A percentile compares a stretch with the other conserved stretches of the same genome.
phyloP scores from a whole-genome alignment of 2,797 vertebrate species.

The Characodon lateralis region DNA sequence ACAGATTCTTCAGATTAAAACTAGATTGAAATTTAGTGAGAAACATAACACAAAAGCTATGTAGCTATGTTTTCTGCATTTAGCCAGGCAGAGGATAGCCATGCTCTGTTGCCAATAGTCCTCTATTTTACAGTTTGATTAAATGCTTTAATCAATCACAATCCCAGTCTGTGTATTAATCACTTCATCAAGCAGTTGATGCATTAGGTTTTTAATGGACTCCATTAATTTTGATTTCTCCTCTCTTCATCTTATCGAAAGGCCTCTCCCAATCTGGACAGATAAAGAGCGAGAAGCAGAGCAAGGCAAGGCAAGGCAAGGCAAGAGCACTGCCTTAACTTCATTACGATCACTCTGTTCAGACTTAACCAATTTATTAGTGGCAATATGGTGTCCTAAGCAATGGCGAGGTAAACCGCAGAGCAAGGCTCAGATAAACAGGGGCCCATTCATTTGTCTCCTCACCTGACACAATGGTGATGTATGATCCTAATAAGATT shows the following conservation, averaged over 20 bases:
- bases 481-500: slow-evolving; percentile 97
- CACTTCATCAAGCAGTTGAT: slow-evolving; percentile 99
- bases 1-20: slow-evolving; percentile 20
- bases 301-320: no score
- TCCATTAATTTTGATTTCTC: slow-evolving; percentile 99
- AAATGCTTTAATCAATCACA: slow-evolving; percentile 99
- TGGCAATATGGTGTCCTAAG: slow-evolving; percentile 82
- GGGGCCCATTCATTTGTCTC: slow-evolving; percentile 94
- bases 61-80: slow-evolving; percentile 44
- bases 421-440: slow-evolving; percentile 97
- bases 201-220: slow-evolving; percentile 99
- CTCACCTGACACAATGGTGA: slow-evolving; percentile 93
- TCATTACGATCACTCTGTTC: slow-evolving; percentile 89
- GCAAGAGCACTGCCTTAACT: slow-evolving; percentile 81
- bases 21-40: slow-evolving; percentile 26
- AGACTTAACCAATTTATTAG: slow-evolving; percentile 97
- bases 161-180: slow-evolving; percentile 98
- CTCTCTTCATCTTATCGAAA: slow-evolving; percentile 96
- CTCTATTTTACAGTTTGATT: slow-evolving; percentile 93
- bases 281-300: slow-evolving; percentile 88
- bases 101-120: slow-evolving; percentile 73
- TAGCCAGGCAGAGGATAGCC: slow-evolving; percentile 55
- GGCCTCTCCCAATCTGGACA: slow-evolving; percentile 93
- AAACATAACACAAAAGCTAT: slow-evolving; percentile 5
- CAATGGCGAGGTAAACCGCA: slow-evolving; percentile 89